Evolutionary conservation across 2,797 vertebrate species (phyloP).

Genomic region (Rhadinocentrus ornatus): DNA sequence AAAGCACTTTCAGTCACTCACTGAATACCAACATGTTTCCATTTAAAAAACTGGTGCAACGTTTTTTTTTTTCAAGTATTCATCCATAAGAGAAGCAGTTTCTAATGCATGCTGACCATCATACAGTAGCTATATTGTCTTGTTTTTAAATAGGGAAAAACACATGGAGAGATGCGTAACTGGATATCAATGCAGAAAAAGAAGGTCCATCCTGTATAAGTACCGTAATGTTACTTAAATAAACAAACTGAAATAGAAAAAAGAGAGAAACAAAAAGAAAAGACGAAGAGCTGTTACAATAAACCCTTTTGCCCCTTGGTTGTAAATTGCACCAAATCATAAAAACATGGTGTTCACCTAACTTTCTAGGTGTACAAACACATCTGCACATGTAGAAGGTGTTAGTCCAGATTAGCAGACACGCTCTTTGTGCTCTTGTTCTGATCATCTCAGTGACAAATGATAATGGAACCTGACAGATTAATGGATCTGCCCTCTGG

Average conservation of each 20-base stretch:
- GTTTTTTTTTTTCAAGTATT: background rate
- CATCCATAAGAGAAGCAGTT: background rate
- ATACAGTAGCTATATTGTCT: background rate
- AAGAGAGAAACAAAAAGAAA: no score
- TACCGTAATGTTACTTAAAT: no score
- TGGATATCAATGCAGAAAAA: background rate
- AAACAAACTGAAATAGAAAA: no score
- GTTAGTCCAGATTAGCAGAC: conserved; percentile 40
- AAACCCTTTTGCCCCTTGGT: background rate
- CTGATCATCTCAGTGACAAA: conserved; percentile 52
- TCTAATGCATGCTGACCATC: background rate
- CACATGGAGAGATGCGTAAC: background rate
- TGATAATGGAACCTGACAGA: conserved; percentile 57
- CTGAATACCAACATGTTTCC: background rate
- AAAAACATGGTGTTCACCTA: conserved; percentile 12
- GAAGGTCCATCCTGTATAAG: no score
- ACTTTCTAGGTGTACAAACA: conserved; percentile 18
- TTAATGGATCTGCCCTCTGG: conserved; percentile 52
- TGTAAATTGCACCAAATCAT: conserved; percentile 13
- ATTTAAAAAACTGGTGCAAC: background rate
- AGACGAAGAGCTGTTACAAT: no score
- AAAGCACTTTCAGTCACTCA: background rate
- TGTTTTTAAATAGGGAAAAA: background rate
- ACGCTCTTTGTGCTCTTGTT: conserved; percentile 38
- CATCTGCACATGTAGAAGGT: conserved; percentile 10